Evolutionary conservation across 2,888 invertebrate genomes (phyloP).

Genomic region (Rhagonycha lutea): DNA sequence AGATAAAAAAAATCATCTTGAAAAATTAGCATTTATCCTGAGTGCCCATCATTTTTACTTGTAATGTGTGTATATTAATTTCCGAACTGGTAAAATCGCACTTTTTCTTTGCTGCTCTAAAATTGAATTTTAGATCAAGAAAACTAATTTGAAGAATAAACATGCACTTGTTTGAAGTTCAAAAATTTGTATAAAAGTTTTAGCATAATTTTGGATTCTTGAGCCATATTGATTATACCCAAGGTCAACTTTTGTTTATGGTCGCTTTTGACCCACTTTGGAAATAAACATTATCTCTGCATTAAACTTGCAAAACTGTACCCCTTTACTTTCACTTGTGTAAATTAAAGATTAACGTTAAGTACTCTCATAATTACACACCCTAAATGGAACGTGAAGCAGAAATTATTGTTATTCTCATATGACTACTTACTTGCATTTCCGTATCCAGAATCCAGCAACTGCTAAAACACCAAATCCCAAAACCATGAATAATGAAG

Average conservation of each 20-base stretch:
- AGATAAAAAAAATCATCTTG: too few species aligned
- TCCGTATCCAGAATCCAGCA: constrained; percentile 56
- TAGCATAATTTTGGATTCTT: not conserved
- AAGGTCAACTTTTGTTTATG: not conserved
- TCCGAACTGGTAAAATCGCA: too few species aligned
- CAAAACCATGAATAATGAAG: constrained; percentile 50
- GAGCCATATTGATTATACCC: not conserved
- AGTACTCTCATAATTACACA: not conserved
- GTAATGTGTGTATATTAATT: too few species aligned
- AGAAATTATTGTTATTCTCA: not conserved
- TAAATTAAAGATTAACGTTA: not conserved
- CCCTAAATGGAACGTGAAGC: not conserved
- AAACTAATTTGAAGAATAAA: not conserved
- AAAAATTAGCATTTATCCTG: too few species aligned
- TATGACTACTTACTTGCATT: constrained; percentile 54
- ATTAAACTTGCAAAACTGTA: not conserved
- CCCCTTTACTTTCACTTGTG: not conserved
- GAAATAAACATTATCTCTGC: not conserved
- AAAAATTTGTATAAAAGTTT: not conserved
- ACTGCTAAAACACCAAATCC: constrained; percentile 55
- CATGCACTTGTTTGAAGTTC: not conserved
- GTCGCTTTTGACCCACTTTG: not conserved
- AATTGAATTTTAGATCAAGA: too few species aligned
- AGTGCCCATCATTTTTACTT: too few species aligned
- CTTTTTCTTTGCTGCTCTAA: too few species aligned